Evolutionary conservation across 2,113 vertebrate genomes (phyloP).

Genomic region (Phoxinus phoxinus): DNA sequence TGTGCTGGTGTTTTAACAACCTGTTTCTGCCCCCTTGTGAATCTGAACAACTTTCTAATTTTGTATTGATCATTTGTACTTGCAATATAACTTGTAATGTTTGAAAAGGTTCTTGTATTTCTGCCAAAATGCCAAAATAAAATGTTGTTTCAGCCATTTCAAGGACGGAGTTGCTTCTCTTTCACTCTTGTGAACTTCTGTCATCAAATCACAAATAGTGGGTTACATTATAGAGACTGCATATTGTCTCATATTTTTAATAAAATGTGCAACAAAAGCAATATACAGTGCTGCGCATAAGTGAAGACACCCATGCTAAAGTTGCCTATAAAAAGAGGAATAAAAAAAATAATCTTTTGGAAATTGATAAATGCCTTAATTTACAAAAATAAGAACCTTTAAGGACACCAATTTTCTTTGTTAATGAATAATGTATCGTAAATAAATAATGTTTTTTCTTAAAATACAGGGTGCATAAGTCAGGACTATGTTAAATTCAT

Average conservation of each 20-base stretch:
- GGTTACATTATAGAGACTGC: not conserved
- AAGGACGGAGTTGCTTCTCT: constrained; percentile 1
- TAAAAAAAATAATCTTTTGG: no score
- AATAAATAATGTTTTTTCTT: no score
- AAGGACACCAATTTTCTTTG: no score
- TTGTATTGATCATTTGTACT: constrained; percentile 82
- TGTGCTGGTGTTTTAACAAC: constrained; percentile 61
- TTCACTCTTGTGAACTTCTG: not conserved
- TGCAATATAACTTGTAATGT: constrained; percentile 71
- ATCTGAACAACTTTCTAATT: constrained; percentile 74
- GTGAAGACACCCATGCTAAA: no score
- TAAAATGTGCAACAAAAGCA: constrained; percentile 51
- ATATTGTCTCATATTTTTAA: constrained; percentile 13
- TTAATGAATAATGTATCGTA: no score
- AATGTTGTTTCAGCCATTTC: constrained; percentile 61
- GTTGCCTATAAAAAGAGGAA: no score
- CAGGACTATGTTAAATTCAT: no score
- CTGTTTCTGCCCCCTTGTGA: constrained; percentile 59
- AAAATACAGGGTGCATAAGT: no score
- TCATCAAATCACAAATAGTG: not conserved
- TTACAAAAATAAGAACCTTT: no score
- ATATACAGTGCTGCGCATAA: no score
- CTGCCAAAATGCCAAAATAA: constrained; percentile 65
- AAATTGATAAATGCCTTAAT: no score
- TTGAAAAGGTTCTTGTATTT: constrained; percentile 70